Conservation (phyloP, 2,888 invertebrate genomes). For the Mesorhabditis sp. region DNA sequence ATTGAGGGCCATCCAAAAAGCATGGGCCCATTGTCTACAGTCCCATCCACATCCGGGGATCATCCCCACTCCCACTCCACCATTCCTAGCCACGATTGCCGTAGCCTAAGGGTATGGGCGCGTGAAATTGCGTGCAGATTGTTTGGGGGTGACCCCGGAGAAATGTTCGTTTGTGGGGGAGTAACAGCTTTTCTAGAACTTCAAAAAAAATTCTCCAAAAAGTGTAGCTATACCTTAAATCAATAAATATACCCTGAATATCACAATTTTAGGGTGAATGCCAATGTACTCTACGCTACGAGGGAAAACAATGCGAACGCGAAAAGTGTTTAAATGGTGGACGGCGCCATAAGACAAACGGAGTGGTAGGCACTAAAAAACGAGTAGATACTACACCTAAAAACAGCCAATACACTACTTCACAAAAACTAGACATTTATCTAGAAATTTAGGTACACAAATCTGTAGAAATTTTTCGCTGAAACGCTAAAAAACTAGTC, state of each 20-base stretch:
- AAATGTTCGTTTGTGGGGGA: too few relatives aligned
- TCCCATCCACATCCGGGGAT: too few relatives aligned
- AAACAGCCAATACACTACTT: not conserved
- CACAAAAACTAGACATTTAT: not conserved
- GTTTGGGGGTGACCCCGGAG: too few relatives aligned
- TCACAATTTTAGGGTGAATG: constrained; percentile 32
- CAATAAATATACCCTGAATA: not conserved
- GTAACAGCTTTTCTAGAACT: too few relatives aligned
- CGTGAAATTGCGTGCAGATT: too few relatives aligned
- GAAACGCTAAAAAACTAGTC: not conserved
- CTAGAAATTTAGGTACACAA: not conserved
- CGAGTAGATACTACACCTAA: constrained; percentile 1
- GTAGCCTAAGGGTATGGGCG: too few relatives aligned
- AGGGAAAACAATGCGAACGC: constrained; percentile 31
- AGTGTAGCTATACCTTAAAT: not conserved
- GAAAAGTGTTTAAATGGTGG: constrained; percentile 39
- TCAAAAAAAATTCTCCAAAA: not conserved
- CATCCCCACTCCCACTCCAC: too few relatives aligned
- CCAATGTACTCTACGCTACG: constrained; percentile 34
- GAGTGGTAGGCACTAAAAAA: constrained; percentile 15
- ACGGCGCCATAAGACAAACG: constrained; percentile 24
- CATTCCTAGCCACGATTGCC: too few relatives aligned
- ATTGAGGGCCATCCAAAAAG: too few relatives aligned
- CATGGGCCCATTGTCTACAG: too few relatives aligned
- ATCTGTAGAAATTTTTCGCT: not conserved